Percentiles rank a stretch among this genome's conserved stretches.
Evolutionary conservation across 2,888 invertebrate genomes (phyloP).

Genomic region (Bimastos eiseni): DNA sequence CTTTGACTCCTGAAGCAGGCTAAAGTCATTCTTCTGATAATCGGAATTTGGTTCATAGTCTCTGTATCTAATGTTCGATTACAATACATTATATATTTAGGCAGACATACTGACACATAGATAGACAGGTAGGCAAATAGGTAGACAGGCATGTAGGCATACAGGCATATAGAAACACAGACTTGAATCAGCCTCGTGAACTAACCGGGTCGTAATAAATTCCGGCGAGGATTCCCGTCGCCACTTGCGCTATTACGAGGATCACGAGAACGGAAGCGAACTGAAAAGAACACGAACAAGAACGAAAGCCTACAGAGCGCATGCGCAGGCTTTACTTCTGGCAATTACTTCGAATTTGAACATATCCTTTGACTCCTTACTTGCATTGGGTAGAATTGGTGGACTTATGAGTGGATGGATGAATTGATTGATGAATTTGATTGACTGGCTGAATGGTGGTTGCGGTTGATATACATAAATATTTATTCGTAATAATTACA

Average conservation of each 20-base stretch:
- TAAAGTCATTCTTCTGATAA: too few relatives aligned
- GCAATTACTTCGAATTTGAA: background rate
- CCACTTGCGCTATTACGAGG: conserved; percentile 14
- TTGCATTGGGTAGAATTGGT: background rate
- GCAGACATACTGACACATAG: too few relatives aligned
- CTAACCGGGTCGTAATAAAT: conserved; percentile 24
- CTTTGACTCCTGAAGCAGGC: too few relatives aligned
- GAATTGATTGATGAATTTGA: too few relatives aligned
- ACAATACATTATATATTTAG: too few relatives aligned
- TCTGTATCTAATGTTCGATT: too few relatives aligned
- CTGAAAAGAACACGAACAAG: background rate
- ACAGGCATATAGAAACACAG: background rate
- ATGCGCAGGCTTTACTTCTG: background rate
- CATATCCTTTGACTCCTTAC: background rate
- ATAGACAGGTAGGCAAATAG: background rate
- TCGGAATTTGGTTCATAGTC: too few relatives aligned
- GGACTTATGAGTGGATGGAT: background rate
- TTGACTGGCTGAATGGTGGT: background rate
- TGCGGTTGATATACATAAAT: background rate
- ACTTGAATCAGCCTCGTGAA: background rate
- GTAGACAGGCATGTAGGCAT: background rate
- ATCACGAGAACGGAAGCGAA: conserved; percentile 24
- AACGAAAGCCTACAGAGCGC: background rate
- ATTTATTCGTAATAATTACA: too few relatives aligned
- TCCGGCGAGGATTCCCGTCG: conserved; percentile 28